Percentiles rank a stretch among this genome's conserved stretches.
phyloP scores from a whole-genome alignment of 2,797 vertebrate genomes.

The Sciurus vulgaris region DNA sequence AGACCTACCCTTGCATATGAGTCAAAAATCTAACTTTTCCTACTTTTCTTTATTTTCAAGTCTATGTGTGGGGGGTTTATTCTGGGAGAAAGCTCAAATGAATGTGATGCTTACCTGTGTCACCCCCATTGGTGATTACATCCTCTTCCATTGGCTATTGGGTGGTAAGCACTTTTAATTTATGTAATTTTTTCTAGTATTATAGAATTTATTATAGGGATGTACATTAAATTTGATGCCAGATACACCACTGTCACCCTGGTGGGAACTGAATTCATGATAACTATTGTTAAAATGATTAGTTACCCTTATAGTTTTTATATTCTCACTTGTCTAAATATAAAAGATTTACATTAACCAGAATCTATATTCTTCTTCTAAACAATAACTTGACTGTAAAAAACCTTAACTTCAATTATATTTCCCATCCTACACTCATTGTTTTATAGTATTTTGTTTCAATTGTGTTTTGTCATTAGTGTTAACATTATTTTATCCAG shows the following conservation, averaged over 20 bases:
- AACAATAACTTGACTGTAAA: neutral
- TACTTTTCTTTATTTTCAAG: neutral
- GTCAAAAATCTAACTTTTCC: neutral
- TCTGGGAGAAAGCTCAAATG: neutral
- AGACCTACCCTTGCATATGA: neutral
- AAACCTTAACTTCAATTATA: neutral
- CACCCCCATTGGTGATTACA: neutral
- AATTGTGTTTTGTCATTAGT: neutral
- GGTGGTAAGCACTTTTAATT: neutral
- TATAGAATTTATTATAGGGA: neutral
- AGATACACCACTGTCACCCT: neutral
- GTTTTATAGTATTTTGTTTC: neutral
- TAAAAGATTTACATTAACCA: neutral
- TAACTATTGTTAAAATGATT: neutral
- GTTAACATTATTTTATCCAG: neutral
- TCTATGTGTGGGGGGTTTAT: neutral
- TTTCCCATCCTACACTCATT: neutral
- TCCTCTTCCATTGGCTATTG: neutral
- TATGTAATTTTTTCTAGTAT: neutral
- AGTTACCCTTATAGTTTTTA: neutral
- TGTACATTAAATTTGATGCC: neutral
- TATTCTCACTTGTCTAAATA: neutral
- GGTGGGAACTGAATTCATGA: neutral
- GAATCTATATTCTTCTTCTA: neutral
- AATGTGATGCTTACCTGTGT: neutral